phyloP scores from a whole-genome alignment of 2,797 vertebrate genomes.

The Borostomias antarcticus region DNA sequence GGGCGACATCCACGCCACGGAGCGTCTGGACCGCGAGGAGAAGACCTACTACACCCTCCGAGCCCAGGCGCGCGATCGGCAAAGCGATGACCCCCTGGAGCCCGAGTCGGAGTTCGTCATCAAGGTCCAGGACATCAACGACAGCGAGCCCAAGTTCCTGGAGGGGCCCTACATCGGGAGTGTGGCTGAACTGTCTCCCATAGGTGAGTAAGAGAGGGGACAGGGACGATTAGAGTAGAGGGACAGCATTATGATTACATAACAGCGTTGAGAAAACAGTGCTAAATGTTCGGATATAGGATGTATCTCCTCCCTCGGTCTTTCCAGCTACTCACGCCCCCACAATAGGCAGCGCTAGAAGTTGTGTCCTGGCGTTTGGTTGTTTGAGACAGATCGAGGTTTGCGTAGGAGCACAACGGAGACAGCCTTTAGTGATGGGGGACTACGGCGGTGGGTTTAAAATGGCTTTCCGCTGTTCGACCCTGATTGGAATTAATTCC shows the following conservation, averaged over 20 bases:
- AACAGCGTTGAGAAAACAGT: slow-evolving; percentile 5
- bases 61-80: slow-evolving; percentile 88
- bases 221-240: neutral
- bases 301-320: neutral
- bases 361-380: slow-evolving; percentile 4
- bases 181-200: slow-evolving; percentile 91
- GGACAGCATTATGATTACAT: neutral
- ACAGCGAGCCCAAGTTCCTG: slow-evolving; percentile 96
- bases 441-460: slow-evolving; percentile 60
- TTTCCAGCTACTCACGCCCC: neutral
- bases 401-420: slow-evolving; percentile 9
- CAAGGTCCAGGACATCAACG: slow-evolving; percentile 99
- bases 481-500: slow-evolving; percentile 80
- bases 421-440: slow-evolving; percentile 47
- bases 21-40: slow-evolving; percentile 92
- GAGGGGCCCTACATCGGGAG: slow-evolving; percentile 96
- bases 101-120: slow-evolving; percentile 98
- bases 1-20: slow-evolving; percentile 95
- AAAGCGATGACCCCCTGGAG: slow-evolving; percentile 87
- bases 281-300: neutral
- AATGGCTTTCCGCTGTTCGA: slow-evolving; percentile 60
- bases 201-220: slow-evolving; percentile 76
- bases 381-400: too few relatives aligned
- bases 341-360: neutral
- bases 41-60: slow-evolving; percentile 95